phyloP scores from a whole-genome alignment of 2,113 vertebrate species.

The Gymnorhina tibicen region DNA sequence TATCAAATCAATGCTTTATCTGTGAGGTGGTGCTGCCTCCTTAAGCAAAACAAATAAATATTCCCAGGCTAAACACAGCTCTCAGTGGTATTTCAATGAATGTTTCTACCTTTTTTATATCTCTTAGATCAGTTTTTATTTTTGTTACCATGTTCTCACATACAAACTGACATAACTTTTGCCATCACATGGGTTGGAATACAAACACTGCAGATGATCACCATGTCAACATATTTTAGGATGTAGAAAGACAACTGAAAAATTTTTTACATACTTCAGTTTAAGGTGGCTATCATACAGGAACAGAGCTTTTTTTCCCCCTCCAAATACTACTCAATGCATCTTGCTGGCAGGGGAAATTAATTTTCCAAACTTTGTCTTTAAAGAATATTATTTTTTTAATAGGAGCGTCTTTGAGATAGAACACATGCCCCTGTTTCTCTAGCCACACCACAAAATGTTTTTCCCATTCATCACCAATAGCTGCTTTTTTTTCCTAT shows the following conservation, averaged over 20 bases:
- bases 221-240: neutral
- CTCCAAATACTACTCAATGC: neutral
- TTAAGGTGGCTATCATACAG: neutral
- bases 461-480: constrained; percentile 44
- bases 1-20: neutral
- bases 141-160: neutral
- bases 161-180: neutral
- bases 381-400: constrained; percentile 60
- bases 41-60: neutral
- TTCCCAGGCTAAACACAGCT: neutral
- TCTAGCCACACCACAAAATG: constrained; percentile 36
- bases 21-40: neutral
- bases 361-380: constrained; percentile 41
- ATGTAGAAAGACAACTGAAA: neutral
- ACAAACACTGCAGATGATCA: neutral
- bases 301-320: neutral
- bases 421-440: constrained; percentile 40
- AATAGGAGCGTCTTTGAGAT: constrained; percentile 44
- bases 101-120: neutral
- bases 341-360: constrained; percentile 39
- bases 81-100: neutral
- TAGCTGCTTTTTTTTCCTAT: neutral
- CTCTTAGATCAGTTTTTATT: neutral
- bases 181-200: neutral
- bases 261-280: neutral